Conservation (phyloP, 35 echinoderm and acorn worm species). For the Ophioderma brevispina region DNA sequence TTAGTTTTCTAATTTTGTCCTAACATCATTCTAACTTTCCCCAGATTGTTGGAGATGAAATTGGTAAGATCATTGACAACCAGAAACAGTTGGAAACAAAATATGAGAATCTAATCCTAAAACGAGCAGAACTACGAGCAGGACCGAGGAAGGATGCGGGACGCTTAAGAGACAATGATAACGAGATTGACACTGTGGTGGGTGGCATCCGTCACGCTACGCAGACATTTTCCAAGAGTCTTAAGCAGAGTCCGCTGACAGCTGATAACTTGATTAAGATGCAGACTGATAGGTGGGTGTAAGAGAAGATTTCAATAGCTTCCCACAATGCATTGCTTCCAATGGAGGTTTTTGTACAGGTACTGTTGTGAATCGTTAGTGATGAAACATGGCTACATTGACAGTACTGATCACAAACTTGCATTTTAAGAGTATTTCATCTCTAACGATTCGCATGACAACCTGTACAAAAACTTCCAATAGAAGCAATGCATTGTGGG, state of each 20-base stretch:
- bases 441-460: too few species aligned
- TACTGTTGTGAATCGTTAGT: too few species aligned
- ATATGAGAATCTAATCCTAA: constrained; percentile 87
- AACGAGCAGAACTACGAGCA: constrained; percentile 68
- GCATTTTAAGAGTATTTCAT: too few species aligned
- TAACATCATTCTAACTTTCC: too few species aligned
- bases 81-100: constrained; percentile 88
- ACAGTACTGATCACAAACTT: too few species aligned
- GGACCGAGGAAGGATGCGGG: constrained; percentile 59
- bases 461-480: too few species aligned
- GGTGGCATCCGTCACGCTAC: constrained; percentile 74
- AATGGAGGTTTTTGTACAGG: too few species aligned
- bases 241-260: constrained; percentile 96
- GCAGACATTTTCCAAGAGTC: constrained; percentile 81
- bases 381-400: too few species aligned
- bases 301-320: too few species aligned
- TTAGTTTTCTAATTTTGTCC: too few species aligned
- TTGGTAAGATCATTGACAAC: constrained; percentile 85
- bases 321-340: too few species aligned
- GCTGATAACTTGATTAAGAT: constrained; percentile 87
- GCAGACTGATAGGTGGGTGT: constrained; percentile 85
- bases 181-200: constrained; percentile 81
- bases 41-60: constrained; percentile 99
- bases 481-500: too few species aligned
- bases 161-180: constrained; percentile 53